Percentiles rank a stretch among this genome's conserved stretches.
phyloP scores from a whole-genome alignment of 2,797 vertebrate genomes.

The Cynodonichthys magdalenae region DNA sequence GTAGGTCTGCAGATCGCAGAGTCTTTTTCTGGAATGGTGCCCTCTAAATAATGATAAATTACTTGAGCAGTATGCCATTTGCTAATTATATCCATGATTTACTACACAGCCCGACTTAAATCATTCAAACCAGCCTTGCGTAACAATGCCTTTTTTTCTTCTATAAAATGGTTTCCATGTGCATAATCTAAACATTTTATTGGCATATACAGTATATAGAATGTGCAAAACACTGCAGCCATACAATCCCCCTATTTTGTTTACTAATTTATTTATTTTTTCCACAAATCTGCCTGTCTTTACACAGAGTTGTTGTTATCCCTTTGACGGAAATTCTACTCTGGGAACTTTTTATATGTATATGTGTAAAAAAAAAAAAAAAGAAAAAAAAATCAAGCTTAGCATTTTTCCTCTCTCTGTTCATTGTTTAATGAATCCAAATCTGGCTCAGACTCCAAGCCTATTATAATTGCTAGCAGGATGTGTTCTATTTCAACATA shows the following conservation, averaged over 20 bases:
- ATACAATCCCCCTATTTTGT: conserved; percentile 51
- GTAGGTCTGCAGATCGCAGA: conserved; percentile 97
- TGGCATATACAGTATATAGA: conserved; percentile 75
- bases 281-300: conserved; percentile 44
- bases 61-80: conserved; percentile 99
- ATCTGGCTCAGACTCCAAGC: conserved; percentile 82
- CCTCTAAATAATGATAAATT: conserved; percentile 99
- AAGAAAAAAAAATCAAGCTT: conserved; percentile 73
- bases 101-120: conserved; percentile 99
- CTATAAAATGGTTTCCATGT: conserved; percentile 98
- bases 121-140: conserved; percentile 99
- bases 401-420: conserved; percentile 76
- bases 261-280: conserved; percentile 73
- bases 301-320: conserved; percentile 74
- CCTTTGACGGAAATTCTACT: conserved; percentile 74
- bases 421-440: conserved; percentile 87
- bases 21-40: conserved; percentile 99
- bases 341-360: conserved; percentile 77
- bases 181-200: conserved; percentile 98
- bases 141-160: conserved; percentile 98
- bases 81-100: conserved; percentile 99
- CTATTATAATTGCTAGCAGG: conserved; percentile 84
- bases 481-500: conserved; percentile 81
- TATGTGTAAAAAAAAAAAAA: conserved; percentile 50
- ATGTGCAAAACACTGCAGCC: conserved; percentile 78